These are phyloP conservation scores for Danionella cerebrum DNA, from an alignment of 2,113 vertebrate species.

Conservation along the genomic window DNA sequence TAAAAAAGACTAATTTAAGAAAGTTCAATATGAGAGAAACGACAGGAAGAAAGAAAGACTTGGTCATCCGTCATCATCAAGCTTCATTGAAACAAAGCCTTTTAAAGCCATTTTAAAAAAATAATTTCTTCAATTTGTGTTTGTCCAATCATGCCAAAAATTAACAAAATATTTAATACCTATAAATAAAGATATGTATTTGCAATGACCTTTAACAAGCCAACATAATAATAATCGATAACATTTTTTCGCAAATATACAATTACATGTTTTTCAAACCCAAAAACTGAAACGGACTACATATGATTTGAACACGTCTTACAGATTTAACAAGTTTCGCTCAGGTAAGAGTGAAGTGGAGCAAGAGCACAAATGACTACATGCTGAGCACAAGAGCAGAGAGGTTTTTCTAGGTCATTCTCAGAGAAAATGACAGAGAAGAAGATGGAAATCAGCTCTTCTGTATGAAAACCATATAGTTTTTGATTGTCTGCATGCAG, in stretches of 20 bases:
- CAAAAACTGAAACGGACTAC: no score
- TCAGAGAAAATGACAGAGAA: slow-evolving; percentile 5
- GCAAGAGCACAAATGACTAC: neutral
- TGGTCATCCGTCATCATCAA: neutral
- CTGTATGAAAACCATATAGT: no score
- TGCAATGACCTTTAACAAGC: no score
- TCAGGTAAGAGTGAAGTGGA: neutral
- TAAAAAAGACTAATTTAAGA: neutral
- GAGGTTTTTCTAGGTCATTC: slow-evolving; percentile 47
- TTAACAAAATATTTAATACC: no score
- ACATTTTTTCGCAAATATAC: neutral
- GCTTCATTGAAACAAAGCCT: no score
- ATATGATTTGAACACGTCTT: neutral
- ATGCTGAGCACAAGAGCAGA: slow-evolving; percentile 27
- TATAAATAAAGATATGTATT: no score
- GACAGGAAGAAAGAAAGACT: neutral
- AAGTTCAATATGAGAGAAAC: neutral
- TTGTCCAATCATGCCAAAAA: neutral
- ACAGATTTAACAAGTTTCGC: neutral
- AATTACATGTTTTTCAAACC: neutral
- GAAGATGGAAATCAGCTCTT: neutral
- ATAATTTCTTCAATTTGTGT: no score
- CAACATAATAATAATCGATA: no score
- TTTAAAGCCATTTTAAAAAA: no score
- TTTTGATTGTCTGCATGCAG: no score